Conservation (phyloP, 2,113 vertebrate genomes). For the Anarhynchus alexandrinus region DNA sequence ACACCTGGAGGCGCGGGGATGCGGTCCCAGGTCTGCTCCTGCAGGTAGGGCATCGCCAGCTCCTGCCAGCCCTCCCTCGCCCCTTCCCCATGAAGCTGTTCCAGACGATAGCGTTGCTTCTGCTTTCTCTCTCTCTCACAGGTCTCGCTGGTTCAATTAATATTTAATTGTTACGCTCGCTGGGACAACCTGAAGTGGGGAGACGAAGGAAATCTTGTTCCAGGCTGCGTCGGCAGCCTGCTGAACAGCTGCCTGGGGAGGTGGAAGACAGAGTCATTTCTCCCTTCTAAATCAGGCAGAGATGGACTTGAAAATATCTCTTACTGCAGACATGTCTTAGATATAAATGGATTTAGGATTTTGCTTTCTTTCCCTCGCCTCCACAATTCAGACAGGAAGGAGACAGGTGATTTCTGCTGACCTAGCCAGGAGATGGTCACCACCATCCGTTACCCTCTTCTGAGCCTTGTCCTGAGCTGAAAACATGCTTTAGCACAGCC, state of each 20-base stretch:
- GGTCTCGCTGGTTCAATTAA: not conserved
- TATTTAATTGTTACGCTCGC: not conserved
- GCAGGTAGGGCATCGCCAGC: not conserved
- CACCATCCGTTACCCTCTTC: not conserved
- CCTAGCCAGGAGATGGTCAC: not conserved
- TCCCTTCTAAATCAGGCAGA: not conserved
- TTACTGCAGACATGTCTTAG: not conserved
- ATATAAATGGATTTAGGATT: not conserved
- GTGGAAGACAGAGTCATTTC: not conserved
- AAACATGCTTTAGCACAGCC: not conserved
- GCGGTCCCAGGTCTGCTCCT: not conserved
- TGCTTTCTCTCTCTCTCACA: not conserved
- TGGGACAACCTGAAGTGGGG: not conserved
- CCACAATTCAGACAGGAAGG: not conserved
- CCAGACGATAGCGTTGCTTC: not conserved
- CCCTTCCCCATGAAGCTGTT: not conserved
- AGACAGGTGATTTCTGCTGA: not conserved
- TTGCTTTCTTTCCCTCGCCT: not conserved
- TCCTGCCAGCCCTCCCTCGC: rapidly evolving
- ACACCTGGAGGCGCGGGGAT: not conserved
- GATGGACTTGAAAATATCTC: not conserved
- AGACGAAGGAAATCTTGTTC: not conserved
- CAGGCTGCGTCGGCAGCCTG: not conserved
- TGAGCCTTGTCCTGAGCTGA: not conserved
- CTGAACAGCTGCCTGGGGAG: not conserved